These are phyloP conservation scores for Oncopodura yosiiana DNA, from an alignment of 1,140 invertebrate genomes.

Conservation along the genomic window DNA sequence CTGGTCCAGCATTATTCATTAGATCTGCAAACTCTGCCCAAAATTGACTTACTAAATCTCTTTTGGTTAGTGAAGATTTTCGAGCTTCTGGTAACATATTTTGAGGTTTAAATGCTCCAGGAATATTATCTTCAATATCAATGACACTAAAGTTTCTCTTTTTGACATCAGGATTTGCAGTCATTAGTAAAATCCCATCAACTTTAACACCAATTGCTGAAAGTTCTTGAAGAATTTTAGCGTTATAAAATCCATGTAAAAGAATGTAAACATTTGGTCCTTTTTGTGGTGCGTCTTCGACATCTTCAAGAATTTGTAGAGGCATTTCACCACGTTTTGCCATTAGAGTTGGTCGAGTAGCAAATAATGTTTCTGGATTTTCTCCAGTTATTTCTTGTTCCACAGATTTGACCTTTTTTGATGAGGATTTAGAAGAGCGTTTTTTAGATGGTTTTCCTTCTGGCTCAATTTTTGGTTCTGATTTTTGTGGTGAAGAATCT, in stretches of 20 bases:
- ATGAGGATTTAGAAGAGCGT: no score
- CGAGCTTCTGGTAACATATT: slow-evolving; percentile 17
- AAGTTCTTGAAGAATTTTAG: slow-evolving; percentile 10
- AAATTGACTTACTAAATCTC: neutral
- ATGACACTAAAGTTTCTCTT: slow-evolving; percentile 20
- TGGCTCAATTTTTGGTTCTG: neutral
- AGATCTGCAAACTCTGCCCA: no score
- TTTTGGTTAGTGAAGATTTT: neutral
- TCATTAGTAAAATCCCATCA: slow-evolving; percentile 17
- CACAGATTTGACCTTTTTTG: neutral
- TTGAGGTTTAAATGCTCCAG: slow-evolving; percentile 13
- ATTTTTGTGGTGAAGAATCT: neutral
- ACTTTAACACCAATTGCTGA: slow-evolving; percentile 16
- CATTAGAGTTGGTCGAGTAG: neutral
- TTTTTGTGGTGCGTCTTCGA: slow-evolving; percentile 15
- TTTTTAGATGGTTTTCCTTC: no score
- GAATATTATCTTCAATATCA: slow-evolving; percentile 23
- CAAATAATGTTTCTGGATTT: no score
- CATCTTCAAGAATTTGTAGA: neutral
- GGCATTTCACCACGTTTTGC: neutral
- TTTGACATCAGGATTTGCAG: neutral
- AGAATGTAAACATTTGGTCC: slow-evolving; percentile 9
- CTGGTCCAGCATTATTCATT: no score
- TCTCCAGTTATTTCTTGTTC: neutral
- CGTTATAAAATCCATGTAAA: slow-evolving; percentile 23